Evolutionary conservation across 2,113 vertebrate species (phyloP).

Genomic region (Noctilio leporinus): DNA sequence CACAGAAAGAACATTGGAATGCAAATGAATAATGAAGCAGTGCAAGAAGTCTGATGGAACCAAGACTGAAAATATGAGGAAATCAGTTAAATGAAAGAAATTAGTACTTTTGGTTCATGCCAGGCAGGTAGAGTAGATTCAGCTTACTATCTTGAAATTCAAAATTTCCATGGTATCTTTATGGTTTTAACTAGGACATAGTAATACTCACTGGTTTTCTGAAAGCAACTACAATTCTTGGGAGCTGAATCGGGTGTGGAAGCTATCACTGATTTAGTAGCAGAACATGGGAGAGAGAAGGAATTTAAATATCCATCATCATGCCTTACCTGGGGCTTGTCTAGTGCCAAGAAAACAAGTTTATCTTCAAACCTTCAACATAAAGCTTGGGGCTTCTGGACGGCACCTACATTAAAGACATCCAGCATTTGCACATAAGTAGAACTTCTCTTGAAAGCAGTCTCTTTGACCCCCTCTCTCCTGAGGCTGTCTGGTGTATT

Average conservation of each 20-base stretch:
- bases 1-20: not conserved
- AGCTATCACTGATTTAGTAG: not conserved
- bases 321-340: not conserved
- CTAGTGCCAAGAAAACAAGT: constrained; percentile 11
- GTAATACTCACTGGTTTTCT: constrained; percentile 25
- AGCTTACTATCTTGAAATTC: not conserved
- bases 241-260: not conserved
- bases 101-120: not conserved
- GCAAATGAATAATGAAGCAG: not conserved
- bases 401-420: constrained; percentile 23
- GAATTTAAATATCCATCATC: not conserved
- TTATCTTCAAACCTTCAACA: constrained; percentile 31
- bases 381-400: constrained; percentile 1
- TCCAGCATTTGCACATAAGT: not conserved
- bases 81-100: constrained; percentile 17
- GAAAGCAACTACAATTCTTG: not conserved
- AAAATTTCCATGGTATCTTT: not conserved
- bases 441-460: not conserved
- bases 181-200: constrained; percentile 10
- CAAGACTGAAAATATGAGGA: not conserved
- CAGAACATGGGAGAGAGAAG: not conserved
- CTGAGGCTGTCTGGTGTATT: constrained; percentile 10
- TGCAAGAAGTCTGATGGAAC: not conserved
- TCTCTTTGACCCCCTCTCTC: constrained; percentile 30
- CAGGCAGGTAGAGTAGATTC: not conserved